phyloP scores from a whole-genome alignment of 1,140 invertebrate genomes.

The Ectropis grisescens region DNA sequence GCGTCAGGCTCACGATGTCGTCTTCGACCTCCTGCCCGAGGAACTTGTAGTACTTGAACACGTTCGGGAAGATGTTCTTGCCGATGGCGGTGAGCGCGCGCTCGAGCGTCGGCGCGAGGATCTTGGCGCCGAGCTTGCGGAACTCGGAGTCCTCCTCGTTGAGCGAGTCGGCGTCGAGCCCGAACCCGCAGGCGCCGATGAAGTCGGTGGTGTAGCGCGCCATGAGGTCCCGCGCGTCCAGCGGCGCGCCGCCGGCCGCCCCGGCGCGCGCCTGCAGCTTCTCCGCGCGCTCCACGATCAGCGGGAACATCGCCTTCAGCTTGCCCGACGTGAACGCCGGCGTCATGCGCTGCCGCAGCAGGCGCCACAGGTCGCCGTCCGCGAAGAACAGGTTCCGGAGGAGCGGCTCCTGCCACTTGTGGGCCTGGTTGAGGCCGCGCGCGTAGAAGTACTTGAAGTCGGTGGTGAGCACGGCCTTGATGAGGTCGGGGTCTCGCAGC shows the following conservation, averaged over 20 bases:
- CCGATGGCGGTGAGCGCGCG: conserved; percentile 10
- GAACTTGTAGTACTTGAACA: conserved; percentile 24
- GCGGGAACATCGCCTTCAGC: conserved; percentile 69
- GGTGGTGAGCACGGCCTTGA: conserved; percentile 68
- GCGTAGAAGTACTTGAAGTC: conserved; percentile 70
- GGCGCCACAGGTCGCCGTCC: conserved; percentile 64
- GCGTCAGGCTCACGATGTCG: conserved; percentile 20
- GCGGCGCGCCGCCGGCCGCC: conserved; percentile 10
- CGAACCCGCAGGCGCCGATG: conserved; percentile 63
- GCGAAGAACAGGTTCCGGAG: conserved; percentile 30
- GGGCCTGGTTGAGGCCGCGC: conserved; percentile 15
- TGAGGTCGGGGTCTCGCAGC: conserved; percentile 69
- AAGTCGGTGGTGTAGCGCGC: conserved; percentile 64
- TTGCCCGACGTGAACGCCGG: conserved; percentile 73
- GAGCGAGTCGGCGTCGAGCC: conserved; percentile 43
- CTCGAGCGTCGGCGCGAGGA: conserved; percentile 25
- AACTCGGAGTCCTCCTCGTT: conserved; percentile 43
- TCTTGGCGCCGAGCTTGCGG: conserved; percentile 38
- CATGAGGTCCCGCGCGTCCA: conserved; percentile 58
- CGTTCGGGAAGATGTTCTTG: conserved; percentile 26
- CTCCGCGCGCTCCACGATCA: conserved; percentile 43
- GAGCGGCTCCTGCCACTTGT: conserved; percentile 39
- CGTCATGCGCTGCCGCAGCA: conserved; percentile 67
- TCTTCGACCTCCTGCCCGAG: conserved; percentile 16
- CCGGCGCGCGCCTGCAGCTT: conserved; percentile 26